phyloP scores from a whole-genome alignment of 2,113 vertebrate genomes.

The Callipepla californica region DNA sequence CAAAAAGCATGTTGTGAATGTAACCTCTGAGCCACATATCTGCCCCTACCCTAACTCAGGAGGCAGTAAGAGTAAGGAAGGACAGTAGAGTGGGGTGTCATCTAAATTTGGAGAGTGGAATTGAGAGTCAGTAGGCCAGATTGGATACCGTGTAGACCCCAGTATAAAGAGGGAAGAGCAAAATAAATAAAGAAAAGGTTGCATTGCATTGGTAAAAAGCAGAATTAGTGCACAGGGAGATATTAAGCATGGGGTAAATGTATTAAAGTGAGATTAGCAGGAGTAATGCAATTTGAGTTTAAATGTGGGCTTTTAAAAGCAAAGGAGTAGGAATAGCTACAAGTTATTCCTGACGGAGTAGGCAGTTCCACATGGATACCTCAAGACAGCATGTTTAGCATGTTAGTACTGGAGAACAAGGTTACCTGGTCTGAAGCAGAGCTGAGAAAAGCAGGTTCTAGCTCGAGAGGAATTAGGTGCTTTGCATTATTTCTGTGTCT shows the following conservation, averaged over 20 bases:
- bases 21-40: not conserved
- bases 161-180: not conserved
- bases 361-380: not conserved
- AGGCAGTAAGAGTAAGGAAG: not conserved
- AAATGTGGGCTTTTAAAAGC: not conserved
- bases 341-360: not conserved
- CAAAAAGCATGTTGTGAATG: not conserved
- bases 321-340: not conserved
- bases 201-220: not conserved
- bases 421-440: not conserved
- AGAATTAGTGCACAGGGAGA: not conserved
- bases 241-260: not conserved
- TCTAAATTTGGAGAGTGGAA: not conserved
- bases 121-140: not conserved
- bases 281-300: constrained; percentile 3
- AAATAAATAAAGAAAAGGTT: not conserved
- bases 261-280: not conserved
- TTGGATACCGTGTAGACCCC: not conserved
- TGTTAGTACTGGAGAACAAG: rapidly evolving
- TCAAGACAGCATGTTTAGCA: not conserved
- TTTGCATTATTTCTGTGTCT: not conserved
- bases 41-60: not conserved
- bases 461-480: not conserved
- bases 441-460: not conserved
- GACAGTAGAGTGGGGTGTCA: not conserved